These are phyloP conservation scores for Phenganax subtilis DNA, from an alignment of 92 coral and sea anemone species.

Conservation along the genomic window DNA sequence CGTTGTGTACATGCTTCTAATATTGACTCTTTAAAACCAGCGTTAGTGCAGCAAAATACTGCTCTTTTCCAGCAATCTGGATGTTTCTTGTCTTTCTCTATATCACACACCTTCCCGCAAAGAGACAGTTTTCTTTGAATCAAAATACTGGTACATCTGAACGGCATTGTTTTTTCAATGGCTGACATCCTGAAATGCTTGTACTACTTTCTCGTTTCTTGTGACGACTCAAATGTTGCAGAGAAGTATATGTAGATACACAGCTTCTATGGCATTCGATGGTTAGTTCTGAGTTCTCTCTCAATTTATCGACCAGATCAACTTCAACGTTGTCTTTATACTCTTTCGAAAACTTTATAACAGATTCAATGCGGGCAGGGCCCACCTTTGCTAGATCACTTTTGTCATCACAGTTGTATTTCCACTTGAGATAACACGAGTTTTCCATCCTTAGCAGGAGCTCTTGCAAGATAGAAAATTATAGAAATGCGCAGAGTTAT, in stretches of 20 bases:
- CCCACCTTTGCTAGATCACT: conserved; percentile 16
- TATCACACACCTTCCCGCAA: conserved; percentile 55
- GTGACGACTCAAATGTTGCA: conserved; percentile 46
- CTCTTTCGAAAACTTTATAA: conserved; percentile 47
- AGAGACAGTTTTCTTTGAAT: conserved; percentile 54
- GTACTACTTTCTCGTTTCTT: conserved; percentile 43
- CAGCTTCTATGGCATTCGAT: conserved; percentile 47
- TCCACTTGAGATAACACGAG: conserved; percentile 40
- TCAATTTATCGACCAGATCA: conserved; percentile 34
- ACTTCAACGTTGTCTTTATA: conserved; percentile 48
- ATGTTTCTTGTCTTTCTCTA: conserved; percentile 50
- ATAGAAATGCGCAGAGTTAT: conserved; percentile 43
- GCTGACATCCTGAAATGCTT: conserved; percentile 27
- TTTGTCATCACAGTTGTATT: conserved; percentile 41
- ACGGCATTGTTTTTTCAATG: conserved; percentile 47
- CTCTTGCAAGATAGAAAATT: conserved; percentile 35
- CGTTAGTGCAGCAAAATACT: conserved; percentile 47
- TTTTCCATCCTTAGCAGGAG: conserved; percentile 42
- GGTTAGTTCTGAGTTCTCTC: conserved; percentile 37
- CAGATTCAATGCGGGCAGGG: conserved; percentile 38
- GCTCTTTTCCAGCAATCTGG: conserved; percentile 54
- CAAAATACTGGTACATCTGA: conserved; percentile 47
- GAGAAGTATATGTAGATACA: conserved; percentile 59
- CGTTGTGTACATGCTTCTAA: conserved; percentile 47
- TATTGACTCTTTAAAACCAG: conserved; percentile 49